Base-by-base conservation (phyloP, 2,888 invertebrate species). In the Hetaerina titia region DNA sequence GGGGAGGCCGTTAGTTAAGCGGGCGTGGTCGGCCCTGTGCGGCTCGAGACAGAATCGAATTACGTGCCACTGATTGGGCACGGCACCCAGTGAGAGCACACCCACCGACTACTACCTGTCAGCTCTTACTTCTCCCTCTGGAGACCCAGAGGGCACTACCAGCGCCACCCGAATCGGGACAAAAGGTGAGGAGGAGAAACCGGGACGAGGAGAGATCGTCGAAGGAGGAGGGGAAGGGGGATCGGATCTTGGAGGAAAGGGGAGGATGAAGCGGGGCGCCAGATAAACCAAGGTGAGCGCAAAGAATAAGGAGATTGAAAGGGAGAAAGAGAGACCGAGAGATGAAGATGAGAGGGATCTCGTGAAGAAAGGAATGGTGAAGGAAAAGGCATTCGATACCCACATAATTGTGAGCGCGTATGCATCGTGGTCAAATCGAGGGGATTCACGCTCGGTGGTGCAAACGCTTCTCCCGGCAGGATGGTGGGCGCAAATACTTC, bases 61-160 rank as follows among this genome's bases (percentile, higher is more conserved):
- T 92, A 92, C 92, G 64, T 90, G 90, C 90, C 90, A 64, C 69
- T 92, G 92, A 92, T 92, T 92, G 92, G 92, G 45, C 90, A 69
- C 90, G 45, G 92, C 69, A 92, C 92, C 92, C 92, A 92, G 69
- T 15, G 74, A 89, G 88, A 88, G 88, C 58, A 19, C 56, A 89
- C 89, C 89, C 45, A 45, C 45, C 45, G 57, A n/a, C 64, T 69
- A 92, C 63, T 81, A 81, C 81, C 81, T 31, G 81, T 81, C 81
- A 81, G 81, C 81, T 31, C 9, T 25, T 81, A 13, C 81, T 31
- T 15, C 81, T 15, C 81, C 60, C 60, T 15, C 60, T 15, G 60
- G 60, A 31, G n/a, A 81, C 31, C 81, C 81, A 81, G 81, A 22
- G n/a, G 81, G 31, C 81, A 81, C 81, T 11, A 31, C 31, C 31